Evolutionary conservation across 2,113 vertebrate genomes (phyloP).

Genomic region (Tautogolabrus adspersus): DNA sequence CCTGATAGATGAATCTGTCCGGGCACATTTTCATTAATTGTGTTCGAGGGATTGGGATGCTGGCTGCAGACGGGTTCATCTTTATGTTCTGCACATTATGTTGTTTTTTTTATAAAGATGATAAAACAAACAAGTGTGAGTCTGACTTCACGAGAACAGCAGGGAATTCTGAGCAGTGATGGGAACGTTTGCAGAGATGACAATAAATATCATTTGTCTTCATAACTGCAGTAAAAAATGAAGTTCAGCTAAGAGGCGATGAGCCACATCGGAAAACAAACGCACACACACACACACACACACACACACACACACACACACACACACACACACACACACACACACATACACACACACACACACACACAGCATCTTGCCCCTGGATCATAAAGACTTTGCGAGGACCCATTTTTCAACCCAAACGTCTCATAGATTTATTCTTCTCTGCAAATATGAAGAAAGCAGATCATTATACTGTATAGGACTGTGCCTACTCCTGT

Average conservation of each 20-base stretch:
- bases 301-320: not conserved
- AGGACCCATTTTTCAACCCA: conserved; percentile 33
- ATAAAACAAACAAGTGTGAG: conserved; percentile 20
- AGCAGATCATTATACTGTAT: conserved; percentile 40
- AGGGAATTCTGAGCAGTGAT: conserved; percentile 21
- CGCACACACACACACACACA: conserved; percentile 9
- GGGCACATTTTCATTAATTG: conserved; percentile 41
- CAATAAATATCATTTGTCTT: conserved; percentile 24
- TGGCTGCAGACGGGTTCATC: conserved; percentile 20
- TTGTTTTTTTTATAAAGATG: not conserved
- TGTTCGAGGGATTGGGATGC: conserved; percentile 14
- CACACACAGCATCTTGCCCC: not conserved
- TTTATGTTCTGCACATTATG: conserved; percentile 23
- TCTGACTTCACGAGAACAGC: not conserved
- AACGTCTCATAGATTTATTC: conserved; percentile 59
- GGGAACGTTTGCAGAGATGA: conserved; percentile 31
- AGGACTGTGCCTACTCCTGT: conserved; percentile 32
- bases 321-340: not conserved
- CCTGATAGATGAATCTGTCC: conserved; percentile 49
- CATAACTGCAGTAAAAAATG: conserved; percentile 41
- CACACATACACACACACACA: not conserved
- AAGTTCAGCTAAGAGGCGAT: conserved; percentile 26
- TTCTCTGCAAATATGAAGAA: conserved; percentile 55
- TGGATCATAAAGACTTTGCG: conserved; percentile 19
- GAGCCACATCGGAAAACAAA: conserved; percentile 29